Evolutionary conservation across 2,113 vertebrate species (phyloP), one percentile per base, ranked within the genome.

Genomic region (Seriola quinqueradiata): DNA sequence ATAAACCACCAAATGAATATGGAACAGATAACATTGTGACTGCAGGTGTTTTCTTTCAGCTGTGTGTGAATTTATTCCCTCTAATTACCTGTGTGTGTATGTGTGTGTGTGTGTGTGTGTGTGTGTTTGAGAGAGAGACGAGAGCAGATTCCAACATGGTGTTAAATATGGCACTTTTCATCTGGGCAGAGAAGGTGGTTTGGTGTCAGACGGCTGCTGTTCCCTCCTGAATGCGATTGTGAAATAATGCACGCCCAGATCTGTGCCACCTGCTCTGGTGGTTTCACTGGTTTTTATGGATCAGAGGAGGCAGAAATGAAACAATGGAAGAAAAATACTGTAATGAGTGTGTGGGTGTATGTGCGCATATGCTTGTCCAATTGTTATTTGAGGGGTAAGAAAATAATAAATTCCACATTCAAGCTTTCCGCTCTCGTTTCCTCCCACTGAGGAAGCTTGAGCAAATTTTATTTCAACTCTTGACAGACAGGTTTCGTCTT

Each of bases 131-230:
- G 25, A 28, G 25, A 28, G 25, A 28, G 44, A 38, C 9, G 50
- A 57, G 36, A 55, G 54, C 42, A 57, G 50, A 82, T 70, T 76
- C 61, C 50, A 77, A 34, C 65, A 38, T 14, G 21, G 44, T 70
- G 75, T 84, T 87, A 84, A 90, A 86, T 75, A 57, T 28, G 70
- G 57, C 82, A 85, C 70, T 77, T 82, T 77, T 87, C 60, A 77
- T 76, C 60, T 61, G 68, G 9, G 61, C 58, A 75, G 63, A 77
- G 70, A 57, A 80, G 78, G 67, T 25, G 44, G 63, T 83, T 83
- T 40, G 32, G 12, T 74, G 72, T 86, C 78, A 72, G 28, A 36
- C 34, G 38, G 34, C 52, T 21, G 69, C 52, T 50, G n/a, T 60
- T 74, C 16, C 16, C 60, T 75, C 54, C 72, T 54, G 63, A 76